Evolutionary conservation across 30 jellyfish, hydroid and myxozoan genomes (phyloP).

Genomic region (Turritopsis dohrnii): DNA sequence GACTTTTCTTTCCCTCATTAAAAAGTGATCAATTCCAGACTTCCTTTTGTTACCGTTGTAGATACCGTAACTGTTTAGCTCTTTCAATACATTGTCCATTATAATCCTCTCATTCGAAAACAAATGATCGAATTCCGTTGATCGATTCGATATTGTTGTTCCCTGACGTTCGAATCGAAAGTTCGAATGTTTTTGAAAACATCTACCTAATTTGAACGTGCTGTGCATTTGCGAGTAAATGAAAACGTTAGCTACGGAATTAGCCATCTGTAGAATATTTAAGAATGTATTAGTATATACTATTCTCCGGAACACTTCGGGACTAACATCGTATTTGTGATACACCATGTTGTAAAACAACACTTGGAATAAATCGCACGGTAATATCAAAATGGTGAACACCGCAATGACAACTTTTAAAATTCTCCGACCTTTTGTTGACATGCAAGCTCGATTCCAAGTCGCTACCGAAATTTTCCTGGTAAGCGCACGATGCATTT

Average conservation of each 20-base stretch:
- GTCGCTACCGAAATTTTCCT: not conserved
- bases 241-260: slow-evolving; percentile 48
- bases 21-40: not conserved
- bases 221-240: slow-evolving; percentile 40
- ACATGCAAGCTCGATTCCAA: not conserved
- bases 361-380: slow-evolving; percentile 45
- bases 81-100: not conserved
- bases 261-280: slow-evolving; percentile 34
- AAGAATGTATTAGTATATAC: slow-evolving; percentile 36
- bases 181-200: not conserved
- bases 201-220: slow-evolving; percentile 15
- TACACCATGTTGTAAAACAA: slow-evolving; percentile 22
- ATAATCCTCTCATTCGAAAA: not conserved
- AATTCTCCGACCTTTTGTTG: slow-evolving; percentile 19
- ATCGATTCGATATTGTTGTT: not conserved
- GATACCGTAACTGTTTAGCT: not conserved
- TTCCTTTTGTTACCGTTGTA: not conserved
- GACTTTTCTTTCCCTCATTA: not conserved
- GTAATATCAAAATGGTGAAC: slow-evolving; percentile 42
- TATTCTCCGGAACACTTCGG: slow-evolving; percentile 13
- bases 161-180: not conserved
- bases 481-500: slow-evolving; percentile 24
- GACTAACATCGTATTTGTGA: not conserved
- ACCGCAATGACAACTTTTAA: slow-evolving; percentile 30
- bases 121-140: slow-evolving; percentile 3